Percentiles rank a stretch among this genome's conserved stretches.
Evolutionary conservation across 1,140 invertebrate species (phyloP).

Genomic region (Drosophila takahashii): DNA sequence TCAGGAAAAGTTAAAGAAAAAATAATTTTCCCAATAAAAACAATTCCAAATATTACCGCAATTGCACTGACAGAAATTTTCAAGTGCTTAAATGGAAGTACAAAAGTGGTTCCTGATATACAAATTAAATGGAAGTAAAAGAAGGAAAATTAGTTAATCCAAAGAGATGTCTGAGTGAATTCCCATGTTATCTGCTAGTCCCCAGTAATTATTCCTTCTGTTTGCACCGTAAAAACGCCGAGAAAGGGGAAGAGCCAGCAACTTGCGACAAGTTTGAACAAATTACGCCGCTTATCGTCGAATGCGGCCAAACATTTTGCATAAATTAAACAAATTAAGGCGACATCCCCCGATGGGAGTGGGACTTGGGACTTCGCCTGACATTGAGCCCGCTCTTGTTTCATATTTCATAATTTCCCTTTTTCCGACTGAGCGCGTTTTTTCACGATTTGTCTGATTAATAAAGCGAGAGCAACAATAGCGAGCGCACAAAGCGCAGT

Average conservation of each 20-base stretch:
- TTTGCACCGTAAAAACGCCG: neutral
- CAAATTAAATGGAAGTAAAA: neutral
- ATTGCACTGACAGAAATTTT: no score
- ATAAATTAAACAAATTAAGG: slow-evolving; percentile 76
- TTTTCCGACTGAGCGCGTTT: slow-evolving; percentile 66
- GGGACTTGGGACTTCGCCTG: slow-evolving; percentile 2
- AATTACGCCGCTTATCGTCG: slow-evolving; percentile 66
- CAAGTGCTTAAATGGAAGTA: no score
- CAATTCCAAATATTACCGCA: no score
- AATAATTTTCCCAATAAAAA: no score
- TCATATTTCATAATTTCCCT: slow-evolving; percentile 49
- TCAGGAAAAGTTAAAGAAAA: neutral
- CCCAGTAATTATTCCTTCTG: slow-evolving; percentile 1
- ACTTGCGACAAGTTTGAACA: slow-evolving; percentile 65
- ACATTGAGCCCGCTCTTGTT: slow-evolving; percentile 37
- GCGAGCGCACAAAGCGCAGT: slow-evolving; percentile 44
- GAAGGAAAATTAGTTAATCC: neutral
- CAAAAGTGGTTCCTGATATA: neutral
- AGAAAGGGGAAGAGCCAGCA: slow-evolving; percentile 20
- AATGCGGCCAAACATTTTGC: slow-evolving; percentile 65
- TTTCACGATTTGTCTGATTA: slow-evolving; percentile 66
- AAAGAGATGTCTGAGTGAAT: neutral
- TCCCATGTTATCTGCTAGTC: slow-evolving; percentile 6
- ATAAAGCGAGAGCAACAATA: slow-evolving; percentile 59
- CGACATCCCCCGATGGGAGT: slow-evolving; percentile 17